Evolutionary conservation across 1,140 invertebrate genomes (phyloP).

Genomic region (Conus ventricosus): DNA sequence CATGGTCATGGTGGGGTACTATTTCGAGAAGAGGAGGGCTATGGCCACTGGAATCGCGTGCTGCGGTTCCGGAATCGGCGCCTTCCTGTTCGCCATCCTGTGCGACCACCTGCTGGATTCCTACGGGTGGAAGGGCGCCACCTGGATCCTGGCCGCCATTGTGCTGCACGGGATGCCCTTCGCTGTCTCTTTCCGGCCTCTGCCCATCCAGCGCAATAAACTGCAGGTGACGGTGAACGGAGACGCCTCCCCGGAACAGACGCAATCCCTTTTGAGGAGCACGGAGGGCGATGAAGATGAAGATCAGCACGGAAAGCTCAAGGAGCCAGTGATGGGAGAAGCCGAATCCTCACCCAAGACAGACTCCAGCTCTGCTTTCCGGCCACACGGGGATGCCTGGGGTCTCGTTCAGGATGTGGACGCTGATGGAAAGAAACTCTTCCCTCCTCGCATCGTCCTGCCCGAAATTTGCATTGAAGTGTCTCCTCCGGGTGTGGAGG

Average conservation of each 20-base stretch:
- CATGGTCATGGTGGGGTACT: constrained; percentile 97
- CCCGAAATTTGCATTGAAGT: constrained; percentile 31
- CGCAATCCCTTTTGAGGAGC: background rate
- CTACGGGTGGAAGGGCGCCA: constrained; percentile 81
- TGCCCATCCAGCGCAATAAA: constrained; percentile 66
- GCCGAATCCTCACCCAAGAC: background rate
- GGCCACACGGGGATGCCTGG: no score
- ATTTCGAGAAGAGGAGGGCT: constrained; percentile 97
- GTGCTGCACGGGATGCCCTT: constrained; percentile 86
- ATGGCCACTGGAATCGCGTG: constrained; percentile 98
- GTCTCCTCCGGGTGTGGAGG: constrained; percentile 32
- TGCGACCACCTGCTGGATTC: constrained; percentile 79
- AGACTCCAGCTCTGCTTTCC: constrained; percentile 26
- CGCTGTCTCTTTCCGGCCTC: constrained; percentile 87
- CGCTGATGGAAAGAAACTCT: background rate
- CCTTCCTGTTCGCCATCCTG: constrained; percentile 84
- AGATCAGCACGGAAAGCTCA: constrained; percentile 45
- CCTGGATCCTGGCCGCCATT: constrained; percentile 66
- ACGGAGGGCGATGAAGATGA: background rate
- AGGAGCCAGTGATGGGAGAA: constrained; percentile 41
- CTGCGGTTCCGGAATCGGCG: constrained; percentile 92
- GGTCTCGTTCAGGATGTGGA: no score
- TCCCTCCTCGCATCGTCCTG: background rate
- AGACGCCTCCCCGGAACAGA: background rate
- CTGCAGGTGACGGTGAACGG: background rate